These are phyloP conservation scores for Platichthys flesus DNA, from an alignment of 2,113 vertebrate genomes.

Conservation along the genomic window DNA sequence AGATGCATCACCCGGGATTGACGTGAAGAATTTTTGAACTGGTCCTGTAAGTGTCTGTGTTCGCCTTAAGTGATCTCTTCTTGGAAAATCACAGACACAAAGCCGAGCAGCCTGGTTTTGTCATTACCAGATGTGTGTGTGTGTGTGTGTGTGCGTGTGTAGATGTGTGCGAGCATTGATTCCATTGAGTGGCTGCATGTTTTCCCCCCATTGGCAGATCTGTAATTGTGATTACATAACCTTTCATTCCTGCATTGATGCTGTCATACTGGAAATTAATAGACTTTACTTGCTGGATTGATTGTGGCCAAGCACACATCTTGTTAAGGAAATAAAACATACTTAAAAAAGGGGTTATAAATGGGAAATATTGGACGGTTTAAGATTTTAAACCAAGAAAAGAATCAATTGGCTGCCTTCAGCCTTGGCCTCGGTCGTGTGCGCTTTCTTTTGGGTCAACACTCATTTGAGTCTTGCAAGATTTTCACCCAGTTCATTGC, in stretches of 20 bases:
- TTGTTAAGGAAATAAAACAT: not conserved
- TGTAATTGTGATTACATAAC: not conserved
- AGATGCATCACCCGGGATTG: slow-evolving; percentile 14
- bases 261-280: not conserved
- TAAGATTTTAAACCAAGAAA: not conserved
- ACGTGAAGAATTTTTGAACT: slow-evolving; percentile 13
- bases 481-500: slow-evolving; percentile 6
- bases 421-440: not conserved
- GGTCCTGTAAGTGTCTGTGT: slow-evolving; percentile 17
- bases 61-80: not conserved
- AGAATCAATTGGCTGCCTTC: not conserved
- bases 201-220: not conserved
- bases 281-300: not conserved
- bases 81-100: not conserved
- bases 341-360: not conserved
- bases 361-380: not conserved
- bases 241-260: not conserved
- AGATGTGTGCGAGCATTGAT: not conserved
- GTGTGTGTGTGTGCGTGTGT: not conserved
- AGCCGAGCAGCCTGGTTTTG: not conserved
- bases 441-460: not conserved
- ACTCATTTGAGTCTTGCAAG: slow-evolving; percentile 4
- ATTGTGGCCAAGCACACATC: not conserved
- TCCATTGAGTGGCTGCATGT: not conserved
- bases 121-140: not conserved